phyloP scores from a whole-genome alignment of 1,140 invertebrate genomes.

The Pseudoatta argentina region DNA sequence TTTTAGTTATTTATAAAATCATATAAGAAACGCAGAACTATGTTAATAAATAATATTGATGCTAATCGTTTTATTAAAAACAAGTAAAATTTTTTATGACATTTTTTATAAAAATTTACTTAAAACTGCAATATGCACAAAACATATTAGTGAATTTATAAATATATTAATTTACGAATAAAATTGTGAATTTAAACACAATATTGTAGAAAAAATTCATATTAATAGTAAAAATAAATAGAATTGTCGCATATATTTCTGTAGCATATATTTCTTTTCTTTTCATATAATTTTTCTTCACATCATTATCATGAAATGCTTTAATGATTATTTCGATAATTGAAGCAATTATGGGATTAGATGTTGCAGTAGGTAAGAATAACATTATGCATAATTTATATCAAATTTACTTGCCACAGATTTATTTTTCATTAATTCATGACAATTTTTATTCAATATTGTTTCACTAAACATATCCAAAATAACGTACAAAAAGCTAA shows the following conservation, averaged over 20 bases:
- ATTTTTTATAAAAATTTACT: constrained; percentile 69
- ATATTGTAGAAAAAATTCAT: background rate
- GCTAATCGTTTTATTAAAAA: constrained; percentile 1
- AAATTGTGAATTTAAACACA: constrained; percentile 4
- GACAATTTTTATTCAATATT: background rate
- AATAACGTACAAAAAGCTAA: constrained; percentile 24
- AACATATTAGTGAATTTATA: background rate
- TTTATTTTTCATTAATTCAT: constrained; percentile 20
- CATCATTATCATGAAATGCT: background rate
- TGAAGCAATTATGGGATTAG: background rate
- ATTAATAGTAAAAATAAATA: constrained; percentile 17
- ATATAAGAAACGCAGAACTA: constrained; percentile 53
- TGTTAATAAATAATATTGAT: background rate
- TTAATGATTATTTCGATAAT: background rate
- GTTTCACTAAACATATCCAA: constrained; percentile 24
- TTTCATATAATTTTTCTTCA: background rate
- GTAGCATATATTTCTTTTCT: background rate
- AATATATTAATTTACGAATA: background rate
- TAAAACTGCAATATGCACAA: constrained; percentile 44
- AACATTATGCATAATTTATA: constrained; percentile 23
- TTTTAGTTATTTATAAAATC: background rate
- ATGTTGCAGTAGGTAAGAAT: background rate
- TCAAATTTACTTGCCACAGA: constrained; percentile 4
- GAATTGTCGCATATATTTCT: background rate
- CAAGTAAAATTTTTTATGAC: constrained; percentile 38